These are phyloP conservation scores for Gallinago nigripennis DNA, from an alignment of 2,797 vertebrate species.

Conservation along the genomic window DNA sequence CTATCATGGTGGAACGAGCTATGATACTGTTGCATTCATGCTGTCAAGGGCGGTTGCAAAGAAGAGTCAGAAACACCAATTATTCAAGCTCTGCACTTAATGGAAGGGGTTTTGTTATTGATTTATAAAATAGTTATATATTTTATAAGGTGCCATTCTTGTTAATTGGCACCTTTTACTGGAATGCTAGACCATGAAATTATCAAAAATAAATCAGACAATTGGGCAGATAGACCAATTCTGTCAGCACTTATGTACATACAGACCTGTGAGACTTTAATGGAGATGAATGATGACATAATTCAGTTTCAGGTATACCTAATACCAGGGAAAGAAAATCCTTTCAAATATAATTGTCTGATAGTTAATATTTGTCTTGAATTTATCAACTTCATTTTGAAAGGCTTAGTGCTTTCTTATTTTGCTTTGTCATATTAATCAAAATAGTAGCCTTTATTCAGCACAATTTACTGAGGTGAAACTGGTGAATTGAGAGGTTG, in stretches of 20 bases:
- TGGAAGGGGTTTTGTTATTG: background rate
- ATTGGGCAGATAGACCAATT: background rate
- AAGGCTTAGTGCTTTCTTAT: background rate
- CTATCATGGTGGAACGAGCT: background rate
- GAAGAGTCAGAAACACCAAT: background rate
- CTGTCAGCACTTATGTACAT: background rate
- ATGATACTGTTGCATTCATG: background rate
- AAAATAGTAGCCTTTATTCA: background rate
- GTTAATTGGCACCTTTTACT: background rate
- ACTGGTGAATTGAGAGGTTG: background rate
- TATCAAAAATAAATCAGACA: background rate
- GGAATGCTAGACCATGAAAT: background rate
- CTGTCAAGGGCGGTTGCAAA: accelerated
- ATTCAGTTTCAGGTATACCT: background rate
- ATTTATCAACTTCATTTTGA: background rate
- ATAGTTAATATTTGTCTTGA: background rate
- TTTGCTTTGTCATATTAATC: background rate
- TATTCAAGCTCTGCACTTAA: background rate
- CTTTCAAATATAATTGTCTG: background rate
- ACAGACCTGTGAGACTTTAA: background rate
- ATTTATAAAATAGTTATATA: background rate
- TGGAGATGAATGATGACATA: background rate
- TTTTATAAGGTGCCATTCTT: background rate
- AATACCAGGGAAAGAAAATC: background rate
- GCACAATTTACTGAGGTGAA: background rate